These are phyloP conservation scores for Julus scanicus DNA, from an alignment of 2,888 invertebrate species.

Conservation along the genomic window DNA sequence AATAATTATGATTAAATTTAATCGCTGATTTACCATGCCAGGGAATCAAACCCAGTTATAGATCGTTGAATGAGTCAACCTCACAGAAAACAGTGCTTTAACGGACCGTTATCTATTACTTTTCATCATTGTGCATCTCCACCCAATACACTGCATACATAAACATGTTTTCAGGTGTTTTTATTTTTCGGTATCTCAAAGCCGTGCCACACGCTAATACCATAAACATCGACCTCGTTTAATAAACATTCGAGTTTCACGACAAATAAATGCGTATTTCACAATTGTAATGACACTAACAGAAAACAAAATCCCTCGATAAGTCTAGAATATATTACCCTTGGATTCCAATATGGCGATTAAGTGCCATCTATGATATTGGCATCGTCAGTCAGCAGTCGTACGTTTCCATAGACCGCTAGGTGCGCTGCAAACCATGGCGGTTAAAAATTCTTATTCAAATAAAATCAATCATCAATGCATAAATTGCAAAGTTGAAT, in stretches of 20 bases:
- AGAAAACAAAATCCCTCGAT: background rate
- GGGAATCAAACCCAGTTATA: too few species aligned
- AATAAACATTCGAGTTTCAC: background rate
- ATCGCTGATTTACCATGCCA: too few species aligned
- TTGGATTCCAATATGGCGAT: background rate
- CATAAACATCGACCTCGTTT: conserved; percentile 11
- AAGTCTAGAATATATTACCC: background rate
- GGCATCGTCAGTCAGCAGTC: background rate
- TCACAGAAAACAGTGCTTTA: too few species aligned
- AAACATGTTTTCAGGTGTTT: too few species aligned
- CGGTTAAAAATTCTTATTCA: background rate
- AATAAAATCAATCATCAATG: too few species aligned
- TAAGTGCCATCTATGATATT: background rate
- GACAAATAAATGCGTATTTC: background rate
- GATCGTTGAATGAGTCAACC: too few species aligned
- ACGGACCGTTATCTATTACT: too few species aligned
- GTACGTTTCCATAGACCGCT: too few species aligned
- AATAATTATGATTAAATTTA: too few species aligned
- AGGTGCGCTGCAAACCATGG: background rate
- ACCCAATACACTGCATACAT: too few species aligned
- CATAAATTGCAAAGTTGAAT: too few species aligned
- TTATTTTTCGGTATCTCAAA: background rate
- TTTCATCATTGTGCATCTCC: too few species aligned
- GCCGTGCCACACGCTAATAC: background rate
- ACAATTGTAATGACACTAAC: background rate